Conservation (phyloP, 2,113 vertebrate genomes). For the Callocephalon fimbriatum region DNA sequence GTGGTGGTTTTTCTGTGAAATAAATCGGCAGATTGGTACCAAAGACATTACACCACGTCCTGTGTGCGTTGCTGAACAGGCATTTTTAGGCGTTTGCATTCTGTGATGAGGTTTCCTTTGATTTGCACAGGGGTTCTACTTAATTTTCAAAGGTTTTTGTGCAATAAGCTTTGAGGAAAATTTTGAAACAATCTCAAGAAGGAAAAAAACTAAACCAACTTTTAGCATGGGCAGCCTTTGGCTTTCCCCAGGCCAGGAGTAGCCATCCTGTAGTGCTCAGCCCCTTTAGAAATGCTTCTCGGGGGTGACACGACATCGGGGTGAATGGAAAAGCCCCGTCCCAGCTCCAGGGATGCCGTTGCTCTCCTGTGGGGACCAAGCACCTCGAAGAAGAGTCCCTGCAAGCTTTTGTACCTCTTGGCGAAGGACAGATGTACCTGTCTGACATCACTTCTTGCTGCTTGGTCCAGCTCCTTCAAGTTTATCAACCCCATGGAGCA, state of each 20-base stretch:
- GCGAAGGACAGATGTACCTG: neutral
- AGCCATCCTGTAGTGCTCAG: neutral
- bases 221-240: slow-evolving; percentile 36
- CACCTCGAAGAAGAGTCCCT: neutral
- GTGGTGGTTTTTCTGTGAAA: slow-evolving; percentile 3
- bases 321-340: neutral
- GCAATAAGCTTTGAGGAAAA: slow-evolving; percentile 13
- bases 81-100: neutral
- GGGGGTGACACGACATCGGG: neutral
- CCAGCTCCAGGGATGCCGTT: neutral
- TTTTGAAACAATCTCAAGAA: neutral
- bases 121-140: slow-evolving; percentile 16
- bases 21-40: slow-evolving; percentile 45
- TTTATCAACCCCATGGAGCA: neutral
- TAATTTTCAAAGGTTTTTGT: slow-evolving; percentile 17
- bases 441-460: neutral
- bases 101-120: slow-evolving; percentile 32
- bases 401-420: neutral
- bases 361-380: neutral
- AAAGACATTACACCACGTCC: slow-evolving; percentile 33
- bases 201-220: slow-evolving; percentile 24
- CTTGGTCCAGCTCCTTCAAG: neutral
- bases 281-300: neutral
- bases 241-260: neutral
- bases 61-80: neutral